phyloP scores from a whole-genome alignment of 2,888 invertebrate species.

The Drosophila parthenogenetica region DNA sequence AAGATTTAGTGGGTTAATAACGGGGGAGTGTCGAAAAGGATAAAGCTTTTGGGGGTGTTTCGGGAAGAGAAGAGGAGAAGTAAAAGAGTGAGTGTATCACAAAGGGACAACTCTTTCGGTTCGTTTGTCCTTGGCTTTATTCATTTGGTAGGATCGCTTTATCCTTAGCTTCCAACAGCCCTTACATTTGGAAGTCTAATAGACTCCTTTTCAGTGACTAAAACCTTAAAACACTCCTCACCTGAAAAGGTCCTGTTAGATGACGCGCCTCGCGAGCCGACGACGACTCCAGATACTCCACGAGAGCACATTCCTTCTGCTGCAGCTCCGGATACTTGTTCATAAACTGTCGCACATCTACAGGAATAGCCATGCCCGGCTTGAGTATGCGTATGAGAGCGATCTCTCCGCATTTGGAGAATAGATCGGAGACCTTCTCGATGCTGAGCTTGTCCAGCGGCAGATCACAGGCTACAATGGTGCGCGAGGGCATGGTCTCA shows the following conservation, averaged over 20 bases:
- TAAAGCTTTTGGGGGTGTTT: too few species aligned
- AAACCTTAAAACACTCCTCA: too few species aligned
- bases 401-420: slow-evolving; percentile 95
- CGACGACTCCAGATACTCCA: slow-evolving; percentile 95
- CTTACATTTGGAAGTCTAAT: too few species aligned
- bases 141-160: too few species aligned
- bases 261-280: slow-evolving; percentile 93
- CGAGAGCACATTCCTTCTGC: slow-evolving; percentile 94
- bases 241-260: slow-evolving; percentile 88
- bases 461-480: slow-evolving; percentile 94
- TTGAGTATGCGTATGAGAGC: slow-evolving; percentile 94
- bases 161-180: too few species aligned
- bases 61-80: too few species aligned
- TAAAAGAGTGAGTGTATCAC: too few species aligned
- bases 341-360: slow-evolving; percentile 95
- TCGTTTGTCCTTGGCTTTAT: too few species aligned
- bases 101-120: too few species aligned
- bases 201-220: too few species aligned
- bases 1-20: too few species aligned
- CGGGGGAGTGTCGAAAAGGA: too few species aligned
- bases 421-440: slow-evolving; percentile 96
- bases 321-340: slow-evolving; percentile 95
- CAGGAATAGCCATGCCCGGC: slow-evolving; percentile 95
- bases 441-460: slow-evolving; percentile 94
- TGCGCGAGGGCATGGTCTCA: slow-evolving; percentile 96